phyloP scores from a whole-genome alignment of 2,113 vertebrate genomes.

The Corythoichthys intestinalis region DNA sequence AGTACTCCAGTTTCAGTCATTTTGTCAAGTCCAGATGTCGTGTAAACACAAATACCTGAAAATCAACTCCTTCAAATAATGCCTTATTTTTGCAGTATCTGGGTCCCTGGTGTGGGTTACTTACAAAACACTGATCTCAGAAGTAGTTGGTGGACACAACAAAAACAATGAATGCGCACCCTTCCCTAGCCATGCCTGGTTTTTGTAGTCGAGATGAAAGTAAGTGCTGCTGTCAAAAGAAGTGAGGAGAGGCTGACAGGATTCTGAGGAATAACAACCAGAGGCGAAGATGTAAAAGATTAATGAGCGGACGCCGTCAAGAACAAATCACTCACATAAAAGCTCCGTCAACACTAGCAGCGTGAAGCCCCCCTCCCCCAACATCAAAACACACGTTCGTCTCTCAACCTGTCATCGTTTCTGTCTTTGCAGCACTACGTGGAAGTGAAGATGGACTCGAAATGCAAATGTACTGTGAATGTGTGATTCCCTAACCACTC shows the following conservation, averaged over 20 bases:
- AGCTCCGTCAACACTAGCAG: slow-evolving; percentile 20
- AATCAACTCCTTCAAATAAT: background rate
- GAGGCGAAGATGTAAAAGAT: slow-evolving; percentile 52
- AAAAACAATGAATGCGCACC: slow-evolving; percentile 12
- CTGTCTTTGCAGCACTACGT: background rate
- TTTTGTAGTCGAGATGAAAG: slow-evolving; percentile 50
- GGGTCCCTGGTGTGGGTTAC: background rate
- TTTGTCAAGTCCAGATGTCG: background rate
- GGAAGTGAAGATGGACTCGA: slow-evolving; percentile 14
- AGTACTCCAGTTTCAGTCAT: background rate
- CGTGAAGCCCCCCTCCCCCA: background rate
- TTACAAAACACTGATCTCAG: background rate
- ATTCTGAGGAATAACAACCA: slow-evolving; percentile 50
- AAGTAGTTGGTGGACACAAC: slow-evolving; percentile 26
- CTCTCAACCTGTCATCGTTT: slow-evolving; percentile 10
- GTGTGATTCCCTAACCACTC: background rate
- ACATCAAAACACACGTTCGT: background rate
- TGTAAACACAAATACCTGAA: background rate
- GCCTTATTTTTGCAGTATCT: background rate
- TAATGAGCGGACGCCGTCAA: slow-evolving; percentile 41
- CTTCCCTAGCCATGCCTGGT: background rate
- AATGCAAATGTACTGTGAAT: slow-evolving; percentile 13
- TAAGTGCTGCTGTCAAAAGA: slow-evolving; percentile 42
- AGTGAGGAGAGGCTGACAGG: slow-evolving; percentile 23
- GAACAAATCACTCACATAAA: slow-evolving; percentile 35